These are phyloP conservation scores for Megalops cyprinoides DNA, from an alignment of 2,797 vertebrate genomes.

Conservation along the genomic window DNA sequence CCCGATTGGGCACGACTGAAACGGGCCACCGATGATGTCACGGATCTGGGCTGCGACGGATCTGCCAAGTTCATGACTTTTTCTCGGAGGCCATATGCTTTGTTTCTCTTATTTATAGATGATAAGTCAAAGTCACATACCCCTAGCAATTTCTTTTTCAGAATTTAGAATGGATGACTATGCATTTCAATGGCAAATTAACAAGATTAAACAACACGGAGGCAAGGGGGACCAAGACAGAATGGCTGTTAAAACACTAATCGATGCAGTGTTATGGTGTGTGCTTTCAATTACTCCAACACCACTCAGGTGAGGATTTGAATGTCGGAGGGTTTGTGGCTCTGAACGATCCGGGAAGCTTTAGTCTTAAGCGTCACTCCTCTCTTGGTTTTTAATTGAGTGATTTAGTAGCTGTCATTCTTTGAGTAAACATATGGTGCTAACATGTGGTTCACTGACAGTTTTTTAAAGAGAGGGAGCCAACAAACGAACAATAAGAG, in stretches of 20 bases:
- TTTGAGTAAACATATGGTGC: neutral
- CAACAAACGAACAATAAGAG: neutral
- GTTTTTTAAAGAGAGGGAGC: neutral
- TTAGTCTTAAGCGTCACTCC: neutral
- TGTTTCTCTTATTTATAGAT: too few species aligned
- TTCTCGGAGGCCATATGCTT: too few species aligned
- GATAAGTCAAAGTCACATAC: too few species aligned
- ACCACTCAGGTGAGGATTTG: neutral
- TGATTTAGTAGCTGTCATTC: neutral
- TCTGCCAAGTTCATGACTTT: too few species aligned
- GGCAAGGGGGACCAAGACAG: too few species aligned
- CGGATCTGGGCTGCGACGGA: neutral
- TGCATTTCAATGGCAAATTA: too few species aligned
- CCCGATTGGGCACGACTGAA: neutral
- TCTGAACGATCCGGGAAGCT: neutral
- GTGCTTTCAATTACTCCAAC: neutral
- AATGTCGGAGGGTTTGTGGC: neutral
- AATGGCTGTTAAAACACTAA: too few species aligned
- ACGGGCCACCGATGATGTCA: neutral
- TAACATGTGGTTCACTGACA: neutral
- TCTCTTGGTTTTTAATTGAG: neutral
- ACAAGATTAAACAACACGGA: too few species aligned
- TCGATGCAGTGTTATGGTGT: neutral
- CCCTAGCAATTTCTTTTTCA: too few species aligned
- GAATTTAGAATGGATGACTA: too few species aligned